These are phyloP conservation scores for Conomelus anceps DNA, from an alignment of 2,888 invertebrate genomes.

Conservation along the genomic window DNA sequence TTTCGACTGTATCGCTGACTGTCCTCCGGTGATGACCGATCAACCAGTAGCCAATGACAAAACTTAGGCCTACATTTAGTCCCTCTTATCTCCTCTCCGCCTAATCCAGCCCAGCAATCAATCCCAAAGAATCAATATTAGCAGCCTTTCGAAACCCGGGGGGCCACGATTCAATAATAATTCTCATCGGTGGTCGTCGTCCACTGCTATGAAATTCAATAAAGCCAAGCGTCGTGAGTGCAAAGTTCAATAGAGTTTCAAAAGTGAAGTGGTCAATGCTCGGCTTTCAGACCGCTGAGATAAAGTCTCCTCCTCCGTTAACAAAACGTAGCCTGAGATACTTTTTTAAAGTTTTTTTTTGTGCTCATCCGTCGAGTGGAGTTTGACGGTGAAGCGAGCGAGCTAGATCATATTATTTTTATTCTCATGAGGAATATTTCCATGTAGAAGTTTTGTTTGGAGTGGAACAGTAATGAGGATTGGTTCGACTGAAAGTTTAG, in stretches of 20 bases:
- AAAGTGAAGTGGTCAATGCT: not conserved
- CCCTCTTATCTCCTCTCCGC: not conserved
- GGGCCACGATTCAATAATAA: not conserved
- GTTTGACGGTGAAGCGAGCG: not conserved
- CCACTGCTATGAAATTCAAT: not conserved
- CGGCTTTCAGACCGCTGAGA: not conserved
- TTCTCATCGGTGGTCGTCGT: not conserved
- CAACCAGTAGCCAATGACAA: not conserved
- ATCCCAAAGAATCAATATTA: not conserved
- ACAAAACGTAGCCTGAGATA: not conserved
- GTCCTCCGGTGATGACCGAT: not conserved
- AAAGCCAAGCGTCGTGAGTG: not conserved
- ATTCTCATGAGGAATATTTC: not conserved
- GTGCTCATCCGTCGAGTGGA: not conserved
- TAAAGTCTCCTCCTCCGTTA: not conserved
- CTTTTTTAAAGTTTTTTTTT: not conserved
- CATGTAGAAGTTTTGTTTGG: not conserved
- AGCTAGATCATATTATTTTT: not conserved
- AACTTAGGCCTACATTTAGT: not conserved
- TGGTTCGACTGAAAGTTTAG: not conserved
- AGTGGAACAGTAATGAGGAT: not conserved
- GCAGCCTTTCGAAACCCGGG: not conserved
- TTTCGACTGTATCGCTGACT: not conserved
- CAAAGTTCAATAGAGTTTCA: not conserved
- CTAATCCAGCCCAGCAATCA: not conserved